Percentiles rank a stretch among this genome's conserved stretches.
Evolutionary conservation across 2,113 vertebrate genomes (phyloP).

Genomic region (Clarias magur): DNA sequence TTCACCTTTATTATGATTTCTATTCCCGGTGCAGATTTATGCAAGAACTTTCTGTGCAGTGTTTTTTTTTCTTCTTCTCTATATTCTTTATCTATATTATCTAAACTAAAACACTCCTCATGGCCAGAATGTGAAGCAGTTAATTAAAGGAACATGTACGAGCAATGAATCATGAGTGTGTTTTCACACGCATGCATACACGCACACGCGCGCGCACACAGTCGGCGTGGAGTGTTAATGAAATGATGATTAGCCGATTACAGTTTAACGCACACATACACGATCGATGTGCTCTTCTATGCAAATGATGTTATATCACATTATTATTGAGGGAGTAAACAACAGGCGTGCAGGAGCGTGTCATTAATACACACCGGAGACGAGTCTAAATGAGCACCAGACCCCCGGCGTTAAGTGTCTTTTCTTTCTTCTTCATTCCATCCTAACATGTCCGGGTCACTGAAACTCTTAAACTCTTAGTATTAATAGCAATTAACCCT

Average conservation of each 20-base stretch:
- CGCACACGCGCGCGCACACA: background rate
- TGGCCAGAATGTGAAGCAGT: background rate
- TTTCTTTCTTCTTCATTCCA: background rate
- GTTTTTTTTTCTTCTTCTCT: no score
- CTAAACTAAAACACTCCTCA: background rate
- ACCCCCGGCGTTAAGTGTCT: background rate
- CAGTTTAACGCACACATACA: slow-evolving; percentile 54
- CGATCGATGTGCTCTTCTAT: slow-evolving; percentile 34
- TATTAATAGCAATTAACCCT: no score
- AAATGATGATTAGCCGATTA: slow-evolving; percentile 53
- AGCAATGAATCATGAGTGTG: background rate
- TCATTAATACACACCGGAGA: background rate
- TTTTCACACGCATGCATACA: background rate
- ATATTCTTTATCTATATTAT: background rate
- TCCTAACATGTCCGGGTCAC: background rate
- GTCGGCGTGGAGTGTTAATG: no score
- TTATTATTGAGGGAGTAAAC: slow-evolving; percentile 41
- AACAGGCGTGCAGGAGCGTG: background rate
- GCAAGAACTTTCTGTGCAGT: background rate
- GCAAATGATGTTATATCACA: slow-evolving; percentile 38
- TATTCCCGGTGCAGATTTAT: background rate
- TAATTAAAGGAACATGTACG: background rate
- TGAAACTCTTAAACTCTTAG: background rate
- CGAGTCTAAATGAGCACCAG: background rate
- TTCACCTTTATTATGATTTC: background rate